Conservation (phyloP, 2,797 vertebrate genomes). For the Ptychobarbus kaznakovi region DNA sequence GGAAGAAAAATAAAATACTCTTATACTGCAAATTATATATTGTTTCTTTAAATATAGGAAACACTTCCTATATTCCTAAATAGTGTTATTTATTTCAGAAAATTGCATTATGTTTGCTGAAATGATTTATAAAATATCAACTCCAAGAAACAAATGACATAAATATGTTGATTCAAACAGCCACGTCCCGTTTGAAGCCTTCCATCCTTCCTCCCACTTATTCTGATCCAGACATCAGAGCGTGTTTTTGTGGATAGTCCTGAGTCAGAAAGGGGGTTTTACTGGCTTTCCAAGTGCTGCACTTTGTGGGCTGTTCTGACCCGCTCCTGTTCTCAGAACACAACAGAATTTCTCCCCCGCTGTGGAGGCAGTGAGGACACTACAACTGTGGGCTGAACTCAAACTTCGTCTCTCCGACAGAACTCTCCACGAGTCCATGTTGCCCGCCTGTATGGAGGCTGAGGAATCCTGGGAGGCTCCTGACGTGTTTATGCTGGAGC, state of each 20-base stretch:
- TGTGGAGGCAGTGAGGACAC: conserved; percentile 51
- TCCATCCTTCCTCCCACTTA: conserved; percentile 45
- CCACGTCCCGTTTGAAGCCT: conserved; percentile 41
- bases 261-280: conserved; percentile 50
- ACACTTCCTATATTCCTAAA: neutral
- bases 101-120: neutral
- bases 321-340: conserved; percentile 25
- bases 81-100: neutral
- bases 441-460: conserved; percentile 2
- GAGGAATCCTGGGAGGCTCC: conserved; percentile 35
- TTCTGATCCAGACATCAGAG: conserved; percentile 43
- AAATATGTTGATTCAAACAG: conserved; percentile 20
- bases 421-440: neutral
- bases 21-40: neutral
- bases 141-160: conserved; percentile 13
- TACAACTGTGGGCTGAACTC: conserved; percentile 4
- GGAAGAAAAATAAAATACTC: neutral
- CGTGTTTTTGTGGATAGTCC: conserved; percentile 18
- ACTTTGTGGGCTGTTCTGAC: conserved; percentile 50
- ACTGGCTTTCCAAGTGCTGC: conserved; percentile 44
- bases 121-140: neutral
- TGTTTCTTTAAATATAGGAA: neutral
- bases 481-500: conserved; percentile 7
- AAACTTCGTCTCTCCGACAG: conserved; percentile 16
- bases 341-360: conserved; percentile 52